Evolutionary conservation across 2,797 vertebrate species (phyloP).

Genomic region (Enteromius thamalakanensis): DNA sequence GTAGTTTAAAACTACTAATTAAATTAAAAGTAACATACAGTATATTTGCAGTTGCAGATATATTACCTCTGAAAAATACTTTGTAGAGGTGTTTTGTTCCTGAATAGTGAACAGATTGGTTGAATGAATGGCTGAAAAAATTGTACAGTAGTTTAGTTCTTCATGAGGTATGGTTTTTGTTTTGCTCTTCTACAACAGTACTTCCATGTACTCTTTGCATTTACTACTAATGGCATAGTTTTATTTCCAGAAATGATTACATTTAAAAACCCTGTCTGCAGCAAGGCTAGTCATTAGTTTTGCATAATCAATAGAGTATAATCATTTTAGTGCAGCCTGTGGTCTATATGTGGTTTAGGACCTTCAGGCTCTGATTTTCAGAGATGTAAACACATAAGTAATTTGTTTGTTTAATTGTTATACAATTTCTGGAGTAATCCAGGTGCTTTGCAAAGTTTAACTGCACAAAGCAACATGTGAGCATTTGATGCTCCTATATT

Average conservation of each 20-base stretch:
- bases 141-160: background rate
- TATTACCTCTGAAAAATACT: background rate
- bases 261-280: background rate
- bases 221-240: background rate
- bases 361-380: background rate
- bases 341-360: background rate
- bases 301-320: background rate
- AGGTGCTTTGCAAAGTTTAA: background rate
- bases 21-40: background rate
- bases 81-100: background rate
- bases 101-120: background rate
- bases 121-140: background rate
- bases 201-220: background rate
- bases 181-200: background rate
- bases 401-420: background rate
- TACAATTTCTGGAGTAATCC: background rate
- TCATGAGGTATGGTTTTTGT: background rate
- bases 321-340: background rate
- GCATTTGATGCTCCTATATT: background rate
- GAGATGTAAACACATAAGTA: background rate
- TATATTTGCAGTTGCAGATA: background rate
- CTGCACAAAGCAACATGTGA: constrained; percentile 4
- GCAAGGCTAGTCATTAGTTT: background rate
- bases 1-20: background rate
- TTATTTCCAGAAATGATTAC: background rate